Percentiles rank a stretch among this genome's conserved stretches.
These are phyloP conservation scores for Lampris megalopsis DNA, from an alignment of 2,113 vertebrate species.

Conservation along the genomic window DNA sequence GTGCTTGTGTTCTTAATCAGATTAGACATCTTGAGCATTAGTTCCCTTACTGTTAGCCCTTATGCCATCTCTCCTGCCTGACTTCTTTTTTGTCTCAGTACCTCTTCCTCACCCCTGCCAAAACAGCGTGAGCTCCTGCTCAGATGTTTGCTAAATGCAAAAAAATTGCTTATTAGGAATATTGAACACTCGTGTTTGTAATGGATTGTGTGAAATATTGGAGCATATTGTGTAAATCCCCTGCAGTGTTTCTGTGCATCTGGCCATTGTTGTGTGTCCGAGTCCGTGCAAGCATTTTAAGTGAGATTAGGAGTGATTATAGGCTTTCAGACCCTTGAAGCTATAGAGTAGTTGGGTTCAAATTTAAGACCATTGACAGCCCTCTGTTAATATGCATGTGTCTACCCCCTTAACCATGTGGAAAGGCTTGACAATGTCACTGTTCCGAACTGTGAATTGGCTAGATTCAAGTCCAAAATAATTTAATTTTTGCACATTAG, in stretches of 20 bases:
- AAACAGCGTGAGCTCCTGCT: constrained; percentile 12
- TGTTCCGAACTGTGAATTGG: not conserved
- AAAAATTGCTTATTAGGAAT: not conserved
- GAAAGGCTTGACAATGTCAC: not conserved
- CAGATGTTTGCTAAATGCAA: not conserved
- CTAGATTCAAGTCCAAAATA: not conserved
- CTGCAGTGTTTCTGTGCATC: constrained; percentile 7
- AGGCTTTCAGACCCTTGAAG: not conserved
- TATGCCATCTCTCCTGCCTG: constrained; percentile 8
- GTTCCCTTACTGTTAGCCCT: constrained; percentile 24
- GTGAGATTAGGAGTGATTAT: constrained; percentile 27
- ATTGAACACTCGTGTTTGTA: not conserved
- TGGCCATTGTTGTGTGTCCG: not conserved
- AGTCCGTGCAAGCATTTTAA: constrained; percentile 19
- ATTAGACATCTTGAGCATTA: constrained; percentile 36
- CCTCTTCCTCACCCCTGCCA: not conserved
- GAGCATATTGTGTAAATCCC: not conserved
- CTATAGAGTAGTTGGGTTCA: constrained; percentile 28
- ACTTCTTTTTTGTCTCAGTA: not conserved
- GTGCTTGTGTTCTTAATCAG: constrained; percentile 35
- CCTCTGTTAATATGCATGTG: not conserved
- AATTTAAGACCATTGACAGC: constrained; percentile 39
- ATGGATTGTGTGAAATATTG: not conserved
- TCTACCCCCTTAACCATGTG: not conserved
- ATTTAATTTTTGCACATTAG: constrained; percentile 3